These are phyloP conservation scores for Schizopygopsis pylzovi DNA, from an alignment of 2,797 vertebrate genomes.

Conservation along the genomic window DNA sequence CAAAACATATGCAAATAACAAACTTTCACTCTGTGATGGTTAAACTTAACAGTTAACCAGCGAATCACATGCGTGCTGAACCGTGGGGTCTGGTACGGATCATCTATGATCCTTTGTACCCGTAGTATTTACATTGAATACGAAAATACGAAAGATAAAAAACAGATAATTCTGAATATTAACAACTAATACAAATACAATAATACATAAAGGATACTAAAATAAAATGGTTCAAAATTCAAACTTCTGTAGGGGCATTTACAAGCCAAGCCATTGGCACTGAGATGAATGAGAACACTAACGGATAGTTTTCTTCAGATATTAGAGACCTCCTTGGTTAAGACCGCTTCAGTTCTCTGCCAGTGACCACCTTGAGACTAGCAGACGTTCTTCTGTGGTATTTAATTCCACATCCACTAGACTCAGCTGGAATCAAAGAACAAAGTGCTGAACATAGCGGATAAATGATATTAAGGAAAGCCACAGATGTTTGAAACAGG, in stretches of 20 bases:
- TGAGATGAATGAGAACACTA: conserved; percentile 7
- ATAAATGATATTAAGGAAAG: conserved; percentile 23
- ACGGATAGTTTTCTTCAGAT: conserved; percentile 5
- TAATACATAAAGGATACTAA: not conserved
- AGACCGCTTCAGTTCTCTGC: not conserved
- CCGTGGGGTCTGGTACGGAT: too few relatives aligned
- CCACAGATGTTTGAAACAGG: conserved; percentile 10
- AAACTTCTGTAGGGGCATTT: not conserved
- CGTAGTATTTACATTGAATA: too few relatives aligned
- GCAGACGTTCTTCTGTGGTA: conserved; percentile 20
- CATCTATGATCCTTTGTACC: too few relatives aligned
- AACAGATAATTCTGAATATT: not conserved
- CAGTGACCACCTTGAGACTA: conserved; percentile 18
- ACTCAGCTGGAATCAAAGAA: conserved; percentile 27
- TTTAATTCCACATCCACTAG: conserved; percentile 38
- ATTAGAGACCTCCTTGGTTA: conserved; percentile 3
- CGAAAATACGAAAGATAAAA: not conserved
- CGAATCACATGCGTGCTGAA: too few relatives aligned
- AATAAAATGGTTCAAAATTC: not conserved
- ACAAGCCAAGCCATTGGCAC: not conserved
- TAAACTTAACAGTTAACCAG: too few relatives aligned
- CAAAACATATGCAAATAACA: too few relatives aligned
- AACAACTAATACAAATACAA: not conserved
- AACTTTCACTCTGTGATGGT: too few relatives aligned
- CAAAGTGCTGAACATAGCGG: conserved; percentile 5